Evolutionary conservation across 2,888 invertebrate species (phyloP), one percentile per base, ranked within the genome.

Genomic region (Dendrolimus pini): DNA sequence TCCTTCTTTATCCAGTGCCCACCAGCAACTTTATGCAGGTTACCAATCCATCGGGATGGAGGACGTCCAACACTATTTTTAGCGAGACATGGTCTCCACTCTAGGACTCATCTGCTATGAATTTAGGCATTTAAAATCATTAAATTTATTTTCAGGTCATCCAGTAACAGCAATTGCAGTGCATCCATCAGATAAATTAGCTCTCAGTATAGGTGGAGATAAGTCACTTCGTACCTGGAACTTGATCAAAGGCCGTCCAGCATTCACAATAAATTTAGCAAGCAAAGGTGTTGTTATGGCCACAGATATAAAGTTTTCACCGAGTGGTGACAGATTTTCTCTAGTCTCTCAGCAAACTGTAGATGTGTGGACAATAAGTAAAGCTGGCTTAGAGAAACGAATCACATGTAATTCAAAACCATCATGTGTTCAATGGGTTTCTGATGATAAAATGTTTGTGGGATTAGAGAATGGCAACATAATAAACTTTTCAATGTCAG

Each of bases 221-320:
- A 93, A 93, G 67, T 94, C 95, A 7, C 82, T 99, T 55, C 91
- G 95, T 71, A 98, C 98, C 3, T 99, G 99, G 99, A 98, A 99
- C 89, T 91, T 99, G 62, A 92, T 98, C 1, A 98, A 97, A 81
- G 98, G 98, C 0, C 93, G 97, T 61, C 94, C 94, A 68, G 98
- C 98, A 0, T 98, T 96, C 79, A 94, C 95, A 1, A 96, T 96
- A n/a, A 97, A 98, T 80, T 88, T 98, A 47, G 93, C 94, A 62
- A 94, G 92, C 72, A 95, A 94, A 85, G 91, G 92, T 61, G 87
- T 91, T 55, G 80, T 85, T 54, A 68, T 84, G 72, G 83, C 89
- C 54, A 82, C 88, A 69, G 92, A 92, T 67, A 78, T 93, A 0
- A 83, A 83, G 57, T 98, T 97, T 95, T 95, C 95, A 56, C 94